Conservation (phyloP, 2,113 vertebrate species). For the Harpagus bidentatus region DNA sequence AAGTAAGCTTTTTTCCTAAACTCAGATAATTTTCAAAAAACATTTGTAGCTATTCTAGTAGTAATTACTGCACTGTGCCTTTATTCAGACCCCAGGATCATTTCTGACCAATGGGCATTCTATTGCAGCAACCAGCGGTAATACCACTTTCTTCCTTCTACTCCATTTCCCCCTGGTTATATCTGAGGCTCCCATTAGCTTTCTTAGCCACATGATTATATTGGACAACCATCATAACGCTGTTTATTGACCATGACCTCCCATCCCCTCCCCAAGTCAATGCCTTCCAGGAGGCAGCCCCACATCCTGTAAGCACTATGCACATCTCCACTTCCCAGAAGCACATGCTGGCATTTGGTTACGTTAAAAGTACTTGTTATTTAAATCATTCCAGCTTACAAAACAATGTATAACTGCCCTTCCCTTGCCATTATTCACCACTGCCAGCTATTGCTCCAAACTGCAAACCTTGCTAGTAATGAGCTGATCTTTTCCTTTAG, state of each 20-base stretch:
- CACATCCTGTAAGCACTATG: background rate
- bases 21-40: background rate
- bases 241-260: background rate
- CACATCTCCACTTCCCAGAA: background rate
- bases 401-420: background rate
- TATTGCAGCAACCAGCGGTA: background rate
- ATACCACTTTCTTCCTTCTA: background rate
- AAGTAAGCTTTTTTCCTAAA: background rate
- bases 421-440: background rate
- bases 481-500: background rate
- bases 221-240: fast-evolving
- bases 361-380: background rate
- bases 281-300: conserved; percentile 13
- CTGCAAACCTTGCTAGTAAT: background rate
- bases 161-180: background rate
- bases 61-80: background rate
- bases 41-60: background rate
- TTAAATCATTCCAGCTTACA: background rate
- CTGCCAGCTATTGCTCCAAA: background rate
- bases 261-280: background rate
- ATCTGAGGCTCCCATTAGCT: background rate
- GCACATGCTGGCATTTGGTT: background rate
- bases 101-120: background rate
- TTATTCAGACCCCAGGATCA: background rate
- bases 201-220: background rate